Evolutionary conservation across 2,113 vertebrate genomes (phyloP).

Genomic region (Monopterus albus): DNA sequence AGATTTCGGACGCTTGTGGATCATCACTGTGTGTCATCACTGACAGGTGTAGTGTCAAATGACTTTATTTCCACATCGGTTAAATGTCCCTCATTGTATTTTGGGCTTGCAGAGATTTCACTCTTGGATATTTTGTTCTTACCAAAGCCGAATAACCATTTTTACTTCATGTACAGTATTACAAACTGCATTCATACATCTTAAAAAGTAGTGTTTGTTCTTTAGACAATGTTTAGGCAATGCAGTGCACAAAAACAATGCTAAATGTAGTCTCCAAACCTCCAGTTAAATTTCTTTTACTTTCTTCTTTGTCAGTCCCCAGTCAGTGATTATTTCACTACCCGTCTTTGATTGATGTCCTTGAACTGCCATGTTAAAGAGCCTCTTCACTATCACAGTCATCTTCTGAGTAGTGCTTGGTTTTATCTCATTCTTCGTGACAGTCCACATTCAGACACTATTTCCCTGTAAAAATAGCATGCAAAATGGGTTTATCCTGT

Average conservation of each 20-base stretch:
- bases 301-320: slow-evolving; percentile 8
- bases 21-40: slow-evolving; percentile 4
- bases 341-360: slow-evolving; percentile 40
- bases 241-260: slow-evolving; percentile 2
- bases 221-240: slow-evolving; percentile 5
- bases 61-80: too few species aligned
- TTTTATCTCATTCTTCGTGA: slow-evolving; percentile 26
- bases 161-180: too few species aligned
- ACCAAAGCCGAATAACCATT: too few species aligned
- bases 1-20: not conserved
- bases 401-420: slow-evolving; percentile 15
- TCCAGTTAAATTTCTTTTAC: too few species aligned
- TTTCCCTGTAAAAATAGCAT: slow-evolving; percentile 15
- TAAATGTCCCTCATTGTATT: not conserved
- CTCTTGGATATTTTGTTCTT: too few species aligned
- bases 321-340: slow-evolving; percentile 39
- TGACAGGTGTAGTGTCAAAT: not conserved
- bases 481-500: slow-evolving; percentile 12
- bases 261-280: slow-evolving; percentile 14
- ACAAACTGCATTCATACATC: slow-evolving; percentile 1
- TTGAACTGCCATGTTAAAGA: slow-evolving; percentile 39
- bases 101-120: not conserved
- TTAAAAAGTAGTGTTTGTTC: slow-evolving; percentile 4
- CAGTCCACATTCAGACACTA: slow-evolving; percentile 8
- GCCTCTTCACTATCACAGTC: slow-evolving; percentile 45